phyloP scores from a whole-genome alignment of 2,888 invertebrate genomes.

The Rhaphigaster nebulosa region DNA sequence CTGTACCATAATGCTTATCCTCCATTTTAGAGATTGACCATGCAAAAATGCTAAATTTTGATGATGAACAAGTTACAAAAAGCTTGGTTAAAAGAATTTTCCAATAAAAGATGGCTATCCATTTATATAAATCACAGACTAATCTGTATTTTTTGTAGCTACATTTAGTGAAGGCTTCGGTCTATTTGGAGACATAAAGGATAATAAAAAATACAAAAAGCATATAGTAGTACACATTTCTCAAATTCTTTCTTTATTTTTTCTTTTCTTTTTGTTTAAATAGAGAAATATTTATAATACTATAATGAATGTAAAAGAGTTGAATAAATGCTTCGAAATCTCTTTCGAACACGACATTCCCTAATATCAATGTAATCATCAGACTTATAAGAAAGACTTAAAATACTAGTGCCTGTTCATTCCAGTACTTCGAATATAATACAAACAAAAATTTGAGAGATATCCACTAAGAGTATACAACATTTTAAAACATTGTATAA shows the following conservation, averaged over 20 bases:
- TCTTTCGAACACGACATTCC: conserved; percentile 37
- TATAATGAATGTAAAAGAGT: conserved; percentile 46
- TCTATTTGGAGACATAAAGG: no score
- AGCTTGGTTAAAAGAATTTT: no score
- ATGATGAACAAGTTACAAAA: no score
- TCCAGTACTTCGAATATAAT: background rate
- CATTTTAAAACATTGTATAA: background rate
- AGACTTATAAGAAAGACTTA: conserved; percentile 59
- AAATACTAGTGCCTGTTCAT: conserved; percentile 5
- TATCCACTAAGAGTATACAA: background rate
- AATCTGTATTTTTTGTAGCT: no score
- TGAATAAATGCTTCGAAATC: conserved; percentile 35
- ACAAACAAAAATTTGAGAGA: background rate
- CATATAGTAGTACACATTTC: background rate
- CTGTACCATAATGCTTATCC: no score
- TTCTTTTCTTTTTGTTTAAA: background rate
- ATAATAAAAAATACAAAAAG: background rate
- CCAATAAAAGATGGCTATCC: no score
- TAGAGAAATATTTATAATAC: conserved; percentile 48
- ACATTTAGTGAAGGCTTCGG: no score
- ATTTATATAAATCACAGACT: no score
- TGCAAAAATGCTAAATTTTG: no score
- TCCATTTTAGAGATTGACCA: no score
- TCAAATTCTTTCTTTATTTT: conserved; percentile 24
- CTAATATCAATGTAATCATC: conserved; percentile 56